Evolutionary conservation across 2,797 vertebrate genomes (phyloP).

Genomic region (Hapalemur alaotrensis): DNA sequence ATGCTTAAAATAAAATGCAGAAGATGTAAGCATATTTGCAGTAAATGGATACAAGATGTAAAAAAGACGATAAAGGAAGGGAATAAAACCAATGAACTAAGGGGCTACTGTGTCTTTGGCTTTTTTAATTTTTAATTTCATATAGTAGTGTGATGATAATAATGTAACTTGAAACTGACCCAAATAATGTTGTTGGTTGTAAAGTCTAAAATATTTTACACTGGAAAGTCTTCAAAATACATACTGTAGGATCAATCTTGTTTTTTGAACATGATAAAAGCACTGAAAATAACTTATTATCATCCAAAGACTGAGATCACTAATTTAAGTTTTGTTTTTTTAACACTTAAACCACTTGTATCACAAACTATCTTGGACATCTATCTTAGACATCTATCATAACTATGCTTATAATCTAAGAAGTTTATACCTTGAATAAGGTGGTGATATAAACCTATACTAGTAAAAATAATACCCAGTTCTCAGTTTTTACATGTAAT

Average conservation of each 20-base stretch:
- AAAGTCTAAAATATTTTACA: background rate
- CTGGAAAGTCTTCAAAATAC: background rate
- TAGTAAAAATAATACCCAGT: background rate
- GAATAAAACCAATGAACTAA: background rate
- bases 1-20: background rate
- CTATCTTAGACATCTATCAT: background rate
- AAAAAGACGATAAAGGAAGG: background rate
- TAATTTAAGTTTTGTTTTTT: background rate
- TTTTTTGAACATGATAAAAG: background rate
- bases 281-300: background rate
- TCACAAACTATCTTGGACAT: background rate
- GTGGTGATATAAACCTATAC: background rate
- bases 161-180: background rate
- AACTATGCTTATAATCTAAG: background rate
- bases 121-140: background rate
- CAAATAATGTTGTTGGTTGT: background rate
- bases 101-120: background rate
- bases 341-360: background rate
- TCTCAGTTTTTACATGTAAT: background rate
- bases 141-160: background rate
- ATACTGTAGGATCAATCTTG: background rate
- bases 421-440: background rate
- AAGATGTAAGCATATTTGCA: background rate
- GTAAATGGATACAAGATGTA: background rate
- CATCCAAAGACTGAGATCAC: background rate